Percentiles rank a stretch among this genome's conserved stretches.
Evolutionary conservation across 2,113 vertebrate species (phyloP).

Genomic region (Ardeotis arabs): DNA sequence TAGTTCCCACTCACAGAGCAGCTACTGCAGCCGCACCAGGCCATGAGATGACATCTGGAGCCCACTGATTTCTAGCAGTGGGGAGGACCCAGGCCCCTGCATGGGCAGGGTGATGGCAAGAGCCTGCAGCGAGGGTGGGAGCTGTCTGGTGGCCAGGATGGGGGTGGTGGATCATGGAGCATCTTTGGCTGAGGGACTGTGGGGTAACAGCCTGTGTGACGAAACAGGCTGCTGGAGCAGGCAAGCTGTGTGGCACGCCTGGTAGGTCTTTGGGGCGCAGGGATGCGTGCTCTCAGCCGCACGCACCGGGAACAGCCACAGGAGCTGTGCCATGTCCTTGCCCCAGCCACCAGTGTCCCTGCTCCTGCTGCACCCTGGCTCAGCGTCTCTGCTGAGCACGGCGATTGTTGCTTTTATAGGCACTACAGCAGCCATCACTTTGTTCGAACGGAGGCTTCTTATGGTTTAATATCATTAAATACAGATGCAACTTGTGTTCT

Average conservation of each 20-base stretch:
- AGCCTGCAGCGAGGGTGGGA: background rate
- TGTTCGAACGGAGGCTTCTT: background rate
- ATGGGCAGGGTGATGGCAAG: background rate
- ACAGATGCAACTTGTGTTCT: constrained; percentile 62
- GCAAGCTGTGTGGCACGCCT: rapidly evolving
- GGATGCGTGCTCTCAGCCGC: background rate
- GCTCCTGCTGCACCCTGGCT: background rate
- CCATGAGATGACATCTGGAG: background rate
- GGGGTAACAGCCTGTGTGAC: background rate
- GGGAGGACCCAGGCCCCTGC: background rate
- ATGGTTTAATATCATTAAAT: constrained; percentile 56
- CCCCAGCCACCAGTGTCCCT: background rate
- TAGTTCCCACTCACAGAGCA: background rate
- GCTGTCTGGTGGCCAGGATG: background rate
- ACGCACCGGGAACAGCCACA: rapidly evolving
- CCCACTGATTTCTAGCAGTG: background rate
- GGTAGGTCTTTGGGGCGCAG: rapidly evolving
- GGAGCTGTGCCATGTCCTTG: background rate
- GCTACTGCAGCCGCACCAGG: background rate
- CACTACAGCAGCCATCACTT: background rate
- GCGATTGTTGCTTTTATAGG: background rate
- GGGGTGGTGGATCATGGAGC: background rate
- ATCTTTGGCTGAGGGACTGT: background rate
- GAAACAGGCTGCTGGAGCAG: background rate
- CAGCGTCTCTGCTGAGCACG: background rate